Percentiles rank a stretch among this genome's conserved stretches.
Conservation (phyloP, 2,797 vertebrate genomes). For the Notoglanidium macrostoma region DNA sequence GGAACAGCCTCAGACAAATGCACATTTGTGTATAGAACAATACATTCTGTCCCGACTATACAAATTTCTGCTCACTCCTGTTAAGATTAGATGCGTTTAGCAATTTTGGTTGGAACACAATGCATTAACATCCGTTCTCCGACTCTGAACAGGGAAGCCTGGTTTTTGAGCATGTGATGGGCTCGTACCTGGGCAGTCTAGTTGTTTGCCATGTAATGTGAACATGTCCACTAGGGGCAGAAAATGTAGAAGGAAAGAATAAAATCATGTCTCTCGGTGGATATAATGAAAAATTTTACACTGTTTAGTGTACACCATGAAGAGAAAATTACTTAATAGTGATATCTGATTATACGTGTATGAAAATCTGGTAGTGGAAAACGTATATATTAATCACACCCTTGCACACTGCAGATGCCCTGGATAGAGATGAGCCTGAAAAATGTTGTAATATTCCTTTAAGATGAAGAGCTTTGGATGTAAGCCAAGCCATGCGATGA, state of each 20-base stretch:
- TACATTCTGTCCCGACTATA: background rate
- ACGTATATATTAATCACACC: background rate
- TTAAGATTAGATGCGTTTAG: background rate
- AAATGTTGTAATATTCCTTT: background rate
- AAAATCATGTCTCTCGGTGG: background rate
- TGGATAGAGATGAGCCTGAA: background rate
- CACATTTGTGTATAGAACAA: background rate
- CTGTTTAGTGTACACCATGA: background rate
- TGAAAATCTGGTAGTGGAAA: background rate
- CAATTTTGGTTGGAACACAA: background rate
- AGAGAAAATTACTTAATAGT: background rate
- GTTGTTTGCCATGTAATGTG: background rate
- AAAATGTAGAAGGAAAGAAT: background rate
- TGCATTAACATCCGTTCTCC: background rate
- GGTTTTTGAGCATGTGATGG: background rate
- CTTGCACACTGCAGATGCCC: background rate
- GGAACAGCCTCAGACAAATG: background rate
- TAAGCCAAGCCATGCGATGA: background rate
- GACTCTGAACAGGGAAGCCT: background rate
- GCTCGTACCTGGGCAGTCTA: background rate
- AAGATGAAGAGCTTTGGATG: background rate
- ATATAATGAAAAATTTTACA: background rate
- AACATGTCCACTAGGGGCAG: background rate
- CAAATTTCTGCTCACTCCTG: background rate
- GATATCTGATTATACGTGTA: background rate